Evolutionary conservation across 2,797 vertebrate genomes (phyloP), one percentile per base, ranked within the genome.

Genomic region (Pelobates cultripes): DNA sequence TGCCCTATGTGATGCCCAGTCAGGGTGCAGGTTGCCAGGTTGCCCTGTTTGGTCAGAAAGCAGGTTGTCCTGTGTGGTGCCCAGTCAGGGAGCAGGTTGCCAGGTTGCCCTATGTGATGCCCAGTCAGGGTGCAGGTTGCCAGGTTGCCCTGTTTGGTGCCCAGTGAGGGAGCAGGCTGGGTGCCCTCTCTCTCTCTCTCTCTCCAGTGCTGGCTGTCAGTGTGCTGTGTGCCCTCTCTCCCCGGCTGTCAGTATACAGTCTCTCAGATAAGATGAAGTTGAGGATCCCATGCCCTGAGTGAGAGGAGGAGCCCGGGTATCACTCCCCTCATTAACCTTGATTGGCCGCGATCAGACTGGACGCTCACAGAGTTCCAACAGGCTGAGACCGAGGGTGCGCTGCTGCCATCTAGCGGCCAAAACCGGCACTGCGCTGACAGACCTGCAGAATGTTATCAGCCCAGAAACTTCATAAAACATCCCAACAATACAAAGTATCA

Each of bases 271-370:
- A 9, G 12, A 1, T 14, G 2, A 1, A 2, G 10, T n/a, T 15
- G 10, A 60, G 57, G 12, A 14, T n/a, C 57, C 57, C 47, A 5
- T 51, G 3, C 57, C 15, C 57, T 13, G 57, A 2, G 28, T 28
- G 28, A 28, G 28, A 15, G 2, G 15, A 4, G 55, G 7, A 60
- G 55, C 55, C 14, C 55, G 13, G 55, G 55, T 4, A 15, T 12
- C 55, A 60, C 7, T 14, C 70, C 78, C 51, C 41, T 28, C 44
- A 53, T n/a, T 68, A 15, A 80, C 79, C 72, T 61, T 60, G 63
- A 67, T 57, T 74, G 78, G 63, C 78, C 77, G 17, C 43, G 10
- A 4, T 7, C 28, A 73, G 7, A 41, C 15, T 60, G 3, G 75
- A 64, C 4, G 43, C 5, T 3, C 5, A 60, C 57, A 60, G 57